phyloP scores from a whole-genome alignment of 1,140 invertebrate species.

The Papilio polytes region DNA sequence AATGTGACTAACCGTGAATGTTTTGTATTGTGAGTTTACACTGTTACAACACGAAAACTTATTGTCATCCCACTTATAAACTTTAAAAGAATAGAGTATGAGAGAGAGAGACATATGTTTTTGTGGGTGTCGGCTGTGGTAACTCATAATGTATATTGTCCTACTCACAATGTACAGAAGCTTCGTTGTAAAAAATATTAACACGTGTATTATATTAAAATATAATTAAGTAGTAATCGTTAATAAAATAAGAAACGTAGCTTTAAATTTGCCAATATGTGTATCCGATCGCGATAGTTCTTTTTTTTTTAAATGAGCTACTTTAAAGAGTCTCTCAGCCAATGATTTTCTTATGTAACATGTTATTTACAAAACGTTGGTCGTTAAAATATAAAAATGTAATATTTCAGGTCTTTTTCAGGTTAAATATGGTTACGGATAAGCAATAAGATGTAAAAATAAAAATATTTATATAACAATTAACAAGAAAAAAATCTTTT shows the following conservation, averaged over 20 bases:
- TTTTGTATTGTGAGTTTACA: neutral
- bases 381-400: no score
- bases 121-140: neutral
- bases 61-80: neutral
- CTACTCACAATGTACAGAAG: conserved; percentile 28
- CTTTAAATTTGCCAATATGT: neutral
- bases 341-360: no score
- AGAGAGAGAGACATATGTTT: neutral
- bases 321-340: no score
- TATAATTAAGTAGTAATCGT: neutral
- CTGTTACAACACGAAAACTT: neutral
- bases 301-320: no score
- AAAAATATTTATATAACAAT: neutral
- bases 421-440: neutral
- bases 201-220: conserved; percentile 29
- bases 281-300: no score
- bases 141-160: conserved; percentile 26
- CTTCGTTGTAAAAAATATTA: conserved; percentile 22
- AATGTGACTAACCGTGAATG: conserved; percentile 29
- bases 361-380: no score
- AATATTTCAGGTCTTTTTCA: neutral
- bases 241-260: neutral
- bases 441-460: conserved; percentile 1
- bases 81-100: neutral
- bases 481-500: neutral